Percentiles rank a stretch among this genome's conserved stretches.
phyloP scores from a whole-genome alignment of 2,888 invertebrate species.

The Plemyria rubiginata region DNA sequence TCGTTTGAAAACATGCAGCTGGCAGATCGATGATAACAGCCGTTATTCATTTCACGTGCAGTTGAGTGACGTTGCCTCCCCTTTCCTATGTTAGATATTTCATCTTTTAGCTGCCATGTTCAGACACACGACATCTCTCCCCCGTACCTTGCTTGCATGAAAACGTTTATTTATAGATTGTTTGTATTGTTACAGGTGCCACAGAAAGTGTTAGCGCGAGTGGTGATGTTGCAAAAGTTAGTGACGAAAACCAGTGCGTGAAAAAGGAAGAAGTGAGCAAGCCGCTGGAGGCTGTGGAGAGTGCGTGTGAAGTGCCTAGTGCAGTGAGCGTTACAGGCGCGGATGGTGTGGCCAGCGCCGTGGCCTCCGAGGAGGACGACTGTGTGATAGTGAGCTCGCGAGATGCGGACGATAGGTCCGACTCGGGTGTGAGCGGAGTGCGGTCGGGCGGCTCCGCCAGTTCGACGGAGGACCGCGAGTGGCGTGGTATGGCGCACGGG shows the following conservation, averaged over 20 bases:
- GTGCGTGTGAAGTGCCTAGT: slow-evolving; percentile 77
- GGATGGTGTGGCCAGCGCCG: slow-evolving; percentile 82
- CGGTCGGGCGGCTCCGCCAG: slow-evolving; percentile 90
- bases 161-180: slow-evolving; percentile 13
- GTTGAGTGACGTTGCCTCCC: slow-evolving; percentile 25
- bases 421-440: slow-evolving; percentile 90
- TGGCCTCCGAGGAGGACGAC: slow-evolving; percentile 86
- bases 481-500: slow-evolving; percentile 90
- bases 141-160: background rate
- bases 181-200: slow-evolving; percentile 74
- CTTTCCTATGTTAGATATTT: background rate
- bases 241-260: slow-evolving; percentile 78
- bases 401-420: slow-evolving; percentile 85
- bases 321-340: slow-evolving; percentile 76
- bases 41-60: slow-evolving; percentile 40
- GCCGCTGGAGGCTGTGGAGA: slow-evolving; percentile 58
- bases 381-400: slow-evolving; percentile 87
- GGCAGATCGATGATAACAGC: slow-evolving; percentile 53
- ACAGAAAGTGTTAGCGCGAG: slow-evolving; percentile 75
- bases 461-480: slow-evolving; percentile 91
- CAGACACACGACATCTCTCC: background rate
- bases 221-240: slow-evolving; percentile 74
- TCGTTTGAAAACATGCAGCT: slow-evolving; percentile 60
- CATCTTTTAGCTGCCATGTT: slow-evolving; percentile 1
- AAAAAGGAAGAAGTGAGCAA: slow-evolving; percentile 68